Base-by-base conservation (phyloP, 1,140 invertebrate species). In the Conus ventricosus region DNA sequence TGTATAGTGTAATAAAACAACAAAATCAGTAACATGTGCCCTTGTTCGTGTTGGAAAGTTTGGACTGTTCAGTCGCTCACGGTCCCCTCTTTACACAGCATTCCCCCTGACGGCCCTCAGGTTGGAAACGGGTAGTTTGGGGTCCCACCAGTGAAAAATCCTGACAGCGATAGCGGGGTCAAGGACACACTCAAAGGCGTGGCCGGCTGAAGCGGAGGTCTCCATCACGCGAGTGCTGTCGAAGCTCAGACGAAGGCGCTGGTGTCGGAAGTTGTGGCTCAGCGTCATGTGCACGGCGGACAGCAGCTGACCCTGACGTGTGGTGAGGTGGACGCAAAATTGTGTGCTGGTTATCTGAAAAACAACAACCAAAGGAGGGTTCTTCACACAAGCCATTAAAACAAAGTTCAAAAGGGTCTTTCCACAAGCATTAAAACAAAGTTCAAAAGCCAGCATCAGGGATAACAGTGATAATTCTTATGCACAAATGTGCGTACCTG, bases 121-220 rank as follows among this genome's bases (percentile, higher is more conserved):
- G 81, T 87, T 1, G 85, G 88, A 75, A 91, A 91, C 13, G 92
- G 97, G 94, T 97, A 97, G 87, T 95, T n/a, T 95, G 0, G 96
- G 96, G 93, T 97, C 96, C 97, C 97, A 97, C 97, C 97, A 97
- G 90, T 97, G 96, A 86, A 97, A 95, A 25, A 97, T 95, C 84
- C 95, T 93, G 11, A 97, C 94, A 88, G 96, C 96, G n/a, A 96
- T 93, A 27, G 97, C 97, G 67, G 96, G 96, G 92, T 97, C 97
- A 13, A 97, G 92, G 1, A 96, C 93, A 67, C 80, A 78, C 25
- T 95, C 90, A 4, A 93, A 91, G 55, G 90, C 93, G 89, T 93
- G 93, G 11, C 90, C 91, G 4, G 85, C 75, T 6, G 94, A 93
- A 86, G 95, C 93, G 90, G 95, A 90, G 86, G 95, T 89, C 87